Conservation (phyloP, 2,113 vertebrate species). For the Melanostigma gelatinosum region DNA sequence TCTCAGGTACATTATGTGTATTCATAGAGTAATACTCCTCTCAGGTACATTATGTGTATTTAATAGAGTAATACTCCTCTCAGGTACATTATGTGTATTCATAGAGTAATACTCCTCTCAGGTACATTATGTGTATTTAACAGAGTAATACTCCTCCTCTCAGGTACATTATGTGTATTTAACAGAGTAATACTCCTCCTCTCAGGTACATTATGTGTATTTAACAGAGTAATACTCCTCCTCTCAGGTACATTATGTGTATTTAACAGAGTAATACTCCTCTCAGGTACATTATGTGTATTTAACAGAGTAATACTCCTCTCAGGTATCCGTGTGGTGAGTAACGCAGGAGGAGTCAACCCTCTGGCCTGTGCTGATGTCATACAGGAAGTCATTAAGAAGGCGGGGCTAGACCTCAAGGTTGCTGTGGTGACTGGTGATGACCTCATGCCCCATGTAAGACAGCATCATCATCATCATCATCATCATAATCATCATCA, state of each 20-base stretch:
- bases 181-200: background rate
- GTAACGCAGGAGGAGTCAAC: constrained; percentile 89
- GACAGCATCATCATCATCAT: background rate
- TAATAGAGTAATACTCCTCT: background rate
- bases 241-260: constrained; percentile 72
- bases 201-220: constrained; percentile 72
- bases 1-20: constrained; percentile 59
- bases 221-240: background rate
- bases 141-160: background rate
- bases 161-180: constrained; percentile 59
- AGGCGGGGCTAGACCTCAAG: constrained; percentile 86
- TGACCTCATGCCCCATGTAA: constrained; percentile 88
- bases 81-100: constrained; percentile 59
- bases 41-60: constrained; percentile 72
- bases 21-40: background rate
- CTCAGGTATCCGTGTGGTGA: constrained; percentile 88
- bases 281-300: constrained; percentile 59
- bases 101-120: constrained; percentile 36
- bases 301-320: background rate
- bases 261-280: background rate
- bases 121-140: constrained; percentile 62
- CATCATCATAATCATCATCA: background rate
- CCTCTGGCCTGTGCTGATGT: constrained; percentile 86
- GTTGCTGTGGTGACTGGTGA: constrained; percentile 90
- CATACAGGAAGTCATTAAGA: constrained; percentile 84